Conservation (phyloP, 1,140 invertebrate genomes). For the Tetramorium parvispinum region DNA sequence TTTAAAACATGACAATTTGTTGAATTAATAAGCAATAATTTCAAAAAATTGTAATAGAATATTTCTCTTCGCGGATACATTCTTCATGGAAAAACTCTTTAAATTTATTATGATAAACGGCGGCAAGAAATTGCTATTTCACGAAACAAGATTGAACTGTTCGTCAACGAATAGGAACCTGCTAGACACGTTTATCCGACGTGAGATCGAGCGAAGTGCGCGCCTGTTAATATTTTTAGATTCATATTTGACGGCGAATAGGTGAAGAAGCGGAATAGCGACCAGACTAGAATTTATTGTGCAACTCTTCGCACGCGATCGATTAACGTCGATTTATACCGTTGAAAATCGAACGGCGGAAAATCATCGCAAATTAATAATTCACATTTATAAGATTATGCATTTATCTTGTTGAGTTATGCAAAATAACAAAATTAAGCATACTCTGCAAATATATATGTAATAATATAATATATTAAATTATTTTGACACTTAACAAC, state of each 20-base stretch:
- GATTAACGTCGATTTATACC: constrained; percentile 22
- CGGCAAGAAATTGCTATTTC: not conserved
- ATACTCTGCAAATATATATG: not conserved
- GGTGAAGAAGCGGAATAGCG: not conserved
- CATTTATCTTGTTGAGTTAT: not conserved
- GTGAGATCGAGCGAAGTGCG: not conserved
- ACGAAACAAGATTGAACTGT: not conserved
- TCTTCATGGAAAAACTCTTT: no score
- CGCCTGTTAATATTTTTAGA: constrained; percentile 46
- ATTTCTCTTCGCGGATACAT: not conserved
- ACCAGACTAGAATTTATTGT: constrained; percentile 26
- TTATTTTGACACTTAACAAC: not conserved
- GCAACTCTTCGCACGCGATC: constrained; percentile 9
- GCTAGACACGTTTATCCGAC: not conserved
- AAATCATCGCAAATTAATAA: not conserved
- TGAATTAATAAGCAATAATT: not conserved
- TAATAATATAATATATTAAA: no score
- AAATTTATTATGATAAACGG: not conserved
- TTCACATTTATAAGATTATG: not conserved
- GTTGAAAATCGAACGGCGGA: not conserved
- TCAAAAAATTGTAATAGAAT: not conserved
- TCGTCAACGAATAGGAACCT: not conserved
- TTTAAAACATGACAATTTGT: not conserved
- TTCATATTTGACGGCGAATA: constrained; percentile 19
- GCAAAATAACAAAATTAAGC: not conserved